A percentile compares a stretch with the other conserved stretches of the same genome.
These are phyloP conservation scores for Drosophila infuscata DNA, from an alignment of 2,888 invertebrate genomes.

Conservation along the genomic window DNA sequence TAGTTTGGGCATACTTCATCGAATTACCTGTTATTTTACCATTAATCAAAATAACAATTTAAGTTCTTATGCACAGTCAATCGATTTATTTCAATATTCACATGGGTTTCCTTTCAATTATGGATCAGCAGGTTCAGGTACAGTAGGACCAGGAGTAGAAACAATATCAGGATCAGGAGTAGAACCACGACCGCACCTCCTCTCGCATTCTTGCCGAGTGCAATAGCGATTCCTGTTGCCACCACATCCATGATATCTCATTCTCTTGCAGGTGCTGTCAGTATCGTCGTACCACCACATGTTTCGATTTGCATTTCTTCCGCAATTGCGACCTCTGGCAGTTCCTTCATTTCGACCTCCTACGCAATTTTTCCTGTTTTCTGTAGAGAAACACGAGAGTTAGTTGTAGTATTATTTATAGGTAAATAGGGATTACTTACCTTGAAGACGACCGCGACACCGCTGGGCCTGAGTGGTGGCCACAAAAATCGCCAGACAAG, in stretches of 20 bases:
- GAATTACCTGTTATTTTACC: too few species aligned
- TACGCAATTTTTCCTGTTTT: background rate
- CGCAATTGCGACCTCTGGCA: background rate
- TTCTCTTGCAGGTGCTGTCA: background rate
- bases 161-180: background rate
- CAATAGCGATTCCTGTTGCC: constrained; percentile 25
- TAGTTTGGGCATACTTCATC: too few species aligned
- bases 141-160: background rate
- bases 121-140: background rate
- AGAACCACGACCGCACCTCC: background rate
- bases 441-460: background rate
- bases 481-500: constrained; percentile 33
- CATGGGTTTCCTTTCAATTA: background rate
- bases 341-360: background rate
- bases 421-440: background rate
- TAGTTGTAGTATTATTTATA: background rate
- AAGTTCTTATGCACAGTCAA: too few species aligned
- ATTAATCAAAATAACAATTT: too few species aligned
- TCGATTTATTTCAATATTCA: background rate
- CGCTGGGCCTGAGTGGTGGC: constrained; percentile 24
- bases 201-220: background rate
- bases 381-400: background rate
- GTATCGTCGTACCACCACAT: constrained; percentile 35
- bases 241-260: constrained; percentile 16
- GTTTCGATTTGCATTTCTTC: background rate